A percentile compares a stretch with the other conserved stretches of the same genome.
Conservation (phyloP, 1,140 invertebrate species). For the Drosophila sp. region DNA sequence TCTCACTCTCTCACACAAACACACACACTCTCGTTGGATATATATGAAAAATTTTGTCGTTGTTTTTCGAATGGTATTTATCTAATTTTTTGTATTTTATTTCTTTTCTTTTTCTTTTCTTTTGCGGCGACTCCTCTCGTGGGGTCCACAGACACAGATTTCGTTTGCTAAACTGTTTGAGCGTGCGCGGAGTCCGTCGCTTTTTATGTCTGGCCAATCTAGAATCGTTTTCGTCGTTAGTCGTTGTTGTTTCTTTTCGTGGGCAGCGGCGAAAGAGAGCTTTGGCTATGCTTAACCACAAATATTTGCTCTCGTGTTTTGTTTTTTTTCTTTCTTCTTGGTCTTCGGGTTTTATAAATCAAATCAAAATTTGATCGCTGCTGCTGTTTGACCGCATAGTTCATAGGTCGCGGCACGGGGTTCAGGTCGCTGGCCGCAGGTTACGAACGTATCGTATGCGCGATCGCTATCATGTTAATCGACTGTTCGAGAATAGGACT, state of each 20-base stretch:
- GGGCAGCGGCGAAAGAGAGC: not conserved
- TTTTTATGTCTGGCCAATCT: constrained; percentile 75
- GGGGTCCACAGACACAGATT: constrained; percentile 75
- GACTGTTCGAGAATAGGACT: too few relatives aligned
- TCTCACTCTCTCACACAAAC: constrained; percentile 13
- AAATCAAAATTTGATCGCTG: constrained; percentile 20
- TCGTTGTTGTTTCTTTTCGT: not conserved
- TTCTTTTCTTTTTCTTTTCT: not conserved
- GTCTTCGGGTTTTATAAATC: constrained; percentile 45
- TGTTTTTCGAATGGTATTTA: not conserved
- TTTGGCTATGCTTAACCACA: constrained; percentile 7
- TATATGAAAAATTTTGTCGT: not conserved
- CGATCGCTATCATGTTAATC: too few relatives aligned
- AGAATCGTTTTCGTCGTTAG: constrained; percentile 45
- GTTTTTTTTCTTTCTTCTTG: not conserved
- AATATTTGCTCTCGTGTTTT: constrained; percentile 10
- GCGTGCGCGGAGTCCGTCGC: constrained; percentile 69
- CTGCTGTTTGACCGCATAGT: constrained; percentile 46
- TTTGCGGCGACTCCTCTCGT: constrained; percentile 32
- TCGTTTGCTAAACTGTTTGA: constrained; percentile 75
- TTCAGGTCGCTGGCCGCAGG: constrained; percentile 27
- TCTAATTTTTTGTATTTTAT: not conserved
- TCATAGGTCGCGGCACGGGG: not conserved
- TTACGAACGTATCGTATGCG: too few relatives aligned
- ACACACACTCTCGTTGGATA: constrained; percentile 16